Percentiles rank a stretch among this genome's conserved stretches.
Evolutionary conservation across 2,888 invertebrate species (phyloP).

Genomic region (Cosmia trapezina): DNA sequence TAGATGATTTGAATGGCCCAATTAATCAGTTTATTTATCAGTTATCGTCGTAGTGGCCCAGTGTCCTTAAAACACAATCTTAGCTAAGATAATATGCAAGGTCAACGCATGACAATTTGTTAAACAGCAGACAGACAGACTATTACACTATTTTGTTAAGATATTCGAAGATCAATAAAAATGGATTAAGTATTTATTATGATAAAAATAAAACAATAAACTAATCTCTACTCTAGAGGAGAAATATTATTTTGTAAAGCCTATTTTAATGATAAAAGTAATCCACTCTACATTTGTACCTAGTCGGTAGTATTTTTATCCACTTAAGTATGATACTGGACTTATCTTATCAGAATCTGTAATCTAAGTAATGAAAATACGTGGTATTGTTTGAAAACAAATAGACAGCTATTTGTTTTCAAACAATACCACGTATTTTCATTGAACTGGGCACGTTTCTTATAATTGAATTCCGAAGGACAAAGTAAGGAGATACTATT

Average conservation of each 20-base stretch:
- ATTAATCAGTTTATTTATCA: conserved; percentile 4
- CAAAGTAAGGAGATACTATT: background rate
- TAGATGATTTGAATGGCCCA: background rate
- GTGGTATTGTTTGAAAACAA: no score
- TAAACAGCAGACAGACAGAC: background rate
- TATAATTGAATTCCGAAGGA: conserved; percentile 6
- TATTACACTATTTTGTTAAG: background rate
- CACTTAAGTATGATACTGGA: background rate
- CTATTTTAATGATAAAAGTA: conserved; percentile 9
- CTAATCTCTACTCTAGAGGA: background rate
- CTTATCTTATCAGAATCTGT: conserved; percentile 36
- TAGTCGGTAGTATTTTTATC: conserved; percentile 1
- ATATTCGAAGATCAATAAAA: conserved; percentile 15
- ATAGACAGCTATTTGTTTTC: conserved; percentile 32
- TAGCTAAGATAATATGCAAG: conserved; percentile 32
- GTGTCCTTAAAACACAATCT: conserved; percentile 43
- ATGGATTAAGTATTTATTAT: background rate
- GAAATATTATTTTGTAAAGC: conserved; percentile 1
- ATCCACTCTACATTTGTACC: background rate
- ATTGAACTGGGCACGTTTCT: conserved; percentile 20
- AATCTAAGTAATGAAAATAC: conserved; percentile 27
- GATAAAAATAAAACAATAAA: background rate
- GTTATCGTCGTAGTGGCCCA: conserved; percentile 31
- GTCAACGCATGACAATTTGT: conserved; percentile 21
- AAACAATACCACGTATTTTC: conserved; percentile 34